phyloP scores from a whole-genome alignment of 2,888 invertebrate genomes.

The Epirrhoe alternata region DNA sequence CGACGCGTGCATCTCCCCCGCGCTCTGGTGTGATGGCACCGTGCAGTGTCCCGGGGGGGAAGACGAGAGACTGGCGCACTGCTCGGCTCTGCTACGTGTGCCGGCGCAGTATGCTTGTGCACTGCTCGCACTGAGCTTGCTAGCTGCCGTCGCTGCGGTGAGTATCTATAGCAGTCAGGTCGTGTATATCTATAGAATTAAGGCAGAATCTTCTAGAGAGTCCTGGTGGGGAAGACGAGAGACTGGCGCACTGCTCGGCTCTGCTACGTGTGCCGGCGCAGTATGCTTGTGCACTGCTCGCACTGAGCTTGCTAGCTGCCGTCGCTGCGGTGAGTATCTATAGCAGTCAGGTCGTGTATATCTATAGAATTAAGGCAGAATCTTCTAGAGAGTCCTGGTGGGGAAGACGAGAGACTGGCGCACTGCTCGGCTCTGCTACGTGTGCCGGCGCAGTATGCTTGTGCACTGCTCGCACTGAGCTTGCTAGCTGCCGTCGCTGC shows the following conservation, averaged over 20 bases:
- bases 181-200: no score
- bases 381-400: conserved; percentile 93
- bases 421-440: conserved; percentile 92
- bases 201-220: no score
- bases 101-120: conserved; percentile 90
- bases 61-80: conserved; percentile 92
- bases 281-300: conserved; percentile 86
- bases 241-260: conserved; percentile 91
- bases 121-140: conserved; percentile 79
- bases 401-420: conserved; percentile 91
- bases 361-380: no score
- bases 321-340: conserved; percentile 54
- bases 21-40: conserved; percentile 92
- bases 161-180: neutral
- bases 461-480: conserved; percentile 82
- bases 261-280: conserved; percentile 91
- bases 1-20: conserved; percentile 92
- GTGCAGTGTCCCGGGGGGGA: conserved; percentile 92
- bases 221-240: conserved; percentile 92
- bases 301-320: conserved; percentile 76
- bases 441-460: conserved; percentile 90
- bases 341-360: no score
- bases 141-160: conserved; percentile 68
- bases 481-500: conserved; percentile 72
- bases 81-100: conserved; percentile 90